Evolutionary conservation across 1,140 invertebrate genomes (phyloP).

Genomic region (Campoletis sonorensis): DNA sequence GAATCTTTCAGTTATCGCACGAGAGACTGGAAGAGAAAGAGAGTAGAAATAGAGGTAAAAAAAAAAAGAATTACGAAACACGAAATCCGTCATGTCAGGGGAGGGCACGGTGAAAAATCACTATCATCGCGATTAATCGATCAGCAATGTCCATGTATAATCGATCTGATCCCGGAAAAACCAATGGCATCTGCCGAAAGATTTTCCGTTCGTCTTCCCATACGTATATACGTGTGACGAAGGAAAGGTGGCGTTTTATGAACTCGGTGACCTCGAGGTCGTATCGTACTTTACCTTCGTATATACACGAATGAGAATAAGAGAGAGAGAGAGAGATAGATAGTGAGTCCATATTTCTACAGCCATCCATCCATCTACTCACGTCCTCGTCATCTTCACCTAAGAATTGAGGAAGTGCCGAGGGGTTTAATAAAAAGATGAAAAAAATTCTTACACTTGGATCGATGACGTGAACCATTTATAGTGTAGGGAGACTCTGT

Average conservation of each 20-base stretch:
- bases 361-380: slow-evolving; percentile 36
- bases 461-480: slow-evolving; percentile 6
- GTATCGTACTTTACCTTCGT: slow-evolving; percentile 31
- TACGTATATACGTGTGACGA: background rate
- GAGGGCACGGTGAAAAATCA: slow-evolving; percentile 18
- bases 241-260: slow-evolving; percentile 34
- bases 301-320: slow-evolving; percentile 7
- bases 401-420: background rate
- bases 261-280: slow-evolving; percentile 34
- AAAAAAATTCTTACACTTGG: slow-evolving; percentile 33
- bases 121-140: slow-evolving; percentile 44
- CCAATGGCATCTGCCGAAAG: slow-evolving; percentile 32
- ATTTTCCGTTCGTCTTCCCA: slow-evolving; percentile 33
- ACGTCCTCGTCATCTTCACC: slow-evolving; percentile 27
- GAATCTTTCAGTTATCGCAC: slow-evolving; percentile 21
- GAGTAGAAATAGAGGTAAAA: background rate
- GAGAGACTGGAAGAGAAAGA: background rate
- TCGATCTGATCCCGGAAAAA: slow-evolving; percentile 18
- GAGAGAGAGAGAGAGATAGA: background rate
- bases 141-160: slow-evolving; percentile 27
- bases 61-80: background rate
- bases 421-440: slow-evolving; percentile 55
- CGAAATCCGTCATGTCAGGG: slow-evolving; percentile 11
- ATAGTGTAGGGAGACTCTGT: background rate
- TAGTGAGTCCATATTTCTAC: background rate